Conservation (phyloP, 2,113 vertebrate species). For the Acrocephalus kingi region DNA sequence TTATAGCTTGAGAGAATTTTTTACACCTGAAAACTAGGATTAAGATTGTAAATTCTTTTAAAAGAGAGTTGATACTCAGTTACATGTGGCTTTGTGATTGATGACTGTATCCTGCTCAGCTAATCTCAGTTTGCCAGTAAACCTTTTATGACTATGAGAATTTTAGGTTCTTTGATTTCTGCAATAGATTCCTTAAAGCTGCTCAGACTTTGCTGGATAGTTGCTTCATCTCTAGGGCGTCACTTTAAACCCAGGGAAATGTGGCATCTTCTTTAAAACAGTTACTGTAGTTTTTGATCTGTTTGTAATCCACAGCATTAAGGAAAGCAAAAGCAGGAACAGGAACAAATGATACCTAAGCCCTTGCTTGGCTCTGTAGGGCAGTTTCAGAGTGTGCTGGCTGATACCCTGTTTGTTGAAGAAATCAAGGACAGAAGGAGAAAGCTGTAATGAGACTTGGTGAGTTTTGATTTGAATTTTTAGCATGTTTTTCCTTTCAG, state of each 20-base stretch:
- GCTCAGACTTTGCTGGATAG: neutral
- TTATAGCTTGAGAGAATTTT: neutral
- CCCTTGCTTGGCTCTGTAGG: neutral
- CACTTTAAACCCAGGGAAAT: neutral
- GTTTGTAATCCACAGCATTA: neutral
- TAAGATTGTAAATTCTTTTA: constrained; percentile 8
- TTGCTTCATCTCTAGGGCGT: neutral
- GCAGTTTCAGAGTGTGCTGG: neutral
- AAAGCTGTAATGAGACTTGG: neutral
- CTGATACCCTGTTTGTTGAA: neutral
- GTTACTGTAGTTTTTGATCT: neutral
- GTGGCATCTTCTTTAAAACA: neutral
- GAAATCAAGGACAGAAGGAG: neutral
- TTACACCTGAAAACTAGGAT: neutral
- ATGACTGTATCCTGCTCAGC: neutral
- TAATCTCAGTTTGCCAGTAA: constrained; percentile 10
- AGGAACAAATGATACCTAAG: neutral
- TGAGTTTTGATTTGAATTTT: constrained; percentile 3
- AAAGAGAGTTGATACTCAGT: neutral
- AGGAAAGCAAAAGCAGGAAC: neutral
- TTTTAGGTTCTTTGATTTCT: constrained; percentile 11
- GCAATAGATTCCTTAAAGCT: neutral
- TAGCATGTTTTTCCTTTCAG: neutral
- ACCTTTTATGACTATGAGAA: neutral
- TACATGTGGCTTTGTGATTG: neutral